Base-by-base conservation (phyloP, 64 coral and sea anemone genomes). In the Porites australiensis region DNA sequence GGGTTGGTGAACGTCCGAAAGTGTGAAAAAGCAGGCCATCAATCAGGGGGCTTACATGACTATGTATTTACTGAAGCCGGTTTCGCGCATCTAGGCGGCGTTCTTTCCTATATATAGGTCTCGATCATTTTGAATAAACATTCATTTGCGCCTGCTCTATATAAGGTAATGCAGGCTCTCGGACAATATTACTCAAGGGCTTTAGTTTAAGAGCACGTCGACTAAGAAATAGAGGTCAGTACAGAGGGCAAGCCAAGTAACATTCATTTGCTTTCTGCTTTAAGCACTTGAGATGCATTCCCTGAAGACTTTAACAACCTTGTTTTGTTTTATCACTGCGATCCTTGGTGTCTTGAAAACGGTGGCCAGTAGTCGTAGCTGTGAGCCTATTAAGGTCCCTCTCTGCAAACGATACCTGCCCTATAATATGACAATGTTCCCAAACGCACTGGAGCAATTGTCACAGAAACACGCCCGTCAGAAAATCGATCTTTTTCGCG, bases 401-500 rank as follows among this genome's bases (percentile, higher is more conserved):
- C 61, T 84, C 44, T 84, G 81, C 46, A 4, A 68, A 8, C 45
- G 46, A 14, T 60, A 84, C 61, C 16, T 84, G 44, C 81, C 81
- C 8, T 84, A 84, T 43, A 84, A 84, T 62, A 84, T 84, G 81
- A 84, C 81, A 27, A 84, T 84, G 81, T 84, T 84, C 64, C 81
- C 81, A 51, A 84, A 84, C 46, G 81, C 81, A n/a, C 63, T 84
- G 7, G 81, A 84, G 12, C 81, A 84, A 5, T n/a, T 69, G 5
- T 68, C 81, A 4, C 81, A 84, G 18, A 64, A 69, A 4, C 48
- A 84, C 14, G 63, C 61, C 8, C 61, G 63, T 49, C 81, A 84
- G 46, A 84, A 68, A 46, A 84, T 84, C 19, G 81, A 84, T 0
- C 47, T 84, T 5, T 84, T 52, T 43, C 44, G 81, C 46, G 81